Evolutionary conservation across 2,888 invertebrate genomes (phyloP).

Genomic region (Gari tellinella): DNA sequence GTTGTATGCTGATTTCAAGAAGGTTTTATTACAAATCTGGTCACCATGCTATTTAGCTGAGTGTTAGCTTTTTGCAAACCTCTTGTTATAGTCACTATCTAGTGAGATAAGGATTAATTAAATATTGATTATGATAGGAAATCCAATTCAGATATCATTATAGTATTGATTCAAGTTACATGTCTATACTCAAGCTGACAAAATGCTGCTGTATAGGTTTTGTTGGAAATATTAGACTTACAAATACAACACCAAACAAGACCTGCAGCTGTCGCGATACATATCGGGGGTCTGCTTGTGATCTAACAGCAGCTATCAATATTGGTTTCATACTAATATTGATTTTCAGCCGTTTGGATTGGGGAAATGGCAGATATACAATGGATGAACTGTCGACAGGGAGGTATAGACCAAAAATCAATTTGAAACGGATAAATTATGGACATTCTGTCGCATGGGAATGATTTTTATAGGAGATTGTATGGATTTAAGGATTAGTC

Average conservation of each 20-base stretch:
- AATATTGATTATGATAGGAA: no score
- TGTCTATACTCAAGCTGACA: no score
- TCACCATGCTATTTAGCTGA: no score
- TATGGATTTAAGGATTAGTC: slow-evolving; percentile 27
- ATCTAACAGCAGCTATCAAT: slow-evolving; percentile 39
- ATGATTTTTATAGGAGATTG: slow-evolving; percentile 24
- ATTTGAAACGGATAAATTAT: slow-evolving; percentile 50
- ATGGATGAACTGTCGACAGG: slow-evolving; percentile 26
- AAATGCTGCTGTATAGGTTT: no score
- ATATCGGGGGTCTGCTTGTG: slow-evolving; percentile 6
- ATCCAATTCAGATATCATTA: no score
- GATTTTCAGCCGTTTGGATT: slow-evolving; percentile 46
- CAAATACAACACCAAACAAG: not conserved
- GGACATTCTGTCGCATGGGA: slow-evolving; percentile 13
- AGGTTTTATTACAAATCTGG: no score
- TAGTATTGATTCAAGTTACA: no score
- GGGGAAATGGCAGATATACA: slow-evolving; percentile 17
- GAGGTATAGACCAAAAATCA: slow-evolving; percentile 49
- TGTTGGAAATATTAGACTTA: no score
- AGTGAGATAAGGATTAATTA: no score
- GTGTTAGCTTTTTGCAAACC: no score
- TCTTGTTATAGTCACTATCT: no score
- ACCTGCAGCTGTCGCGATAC: slow-evolving; percentile 35
- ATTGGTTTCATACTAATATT: slow-evolving; percentile 54
- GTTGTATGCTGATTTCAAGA: no score